phyloP scores from a whole-genome alignment of 2,888 invertebrate genomes.

The Amphimallon solstitiale region DNA sequence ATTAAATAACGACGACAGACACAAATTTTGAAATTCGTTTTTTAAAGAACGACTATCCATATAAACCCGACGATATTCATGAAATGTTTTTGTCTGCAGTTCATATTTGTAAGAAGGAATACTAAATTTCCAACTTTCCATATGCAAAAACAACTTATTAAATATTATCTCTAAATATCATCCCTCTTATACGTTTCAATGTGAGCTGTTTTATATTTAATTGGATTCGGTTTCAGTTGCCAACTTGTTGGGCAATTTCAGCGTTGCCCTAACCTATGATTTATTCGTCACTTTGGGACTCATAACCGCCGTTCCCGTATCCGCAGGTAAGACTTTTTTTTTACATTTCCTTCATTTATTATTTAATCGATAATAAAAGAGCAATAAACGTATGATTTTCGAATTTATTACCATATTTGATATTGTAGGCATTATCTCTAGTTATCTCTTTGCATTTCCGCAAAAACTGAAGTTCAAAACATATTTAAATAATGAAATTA shows the following conservation, averaged over 20 bases:
- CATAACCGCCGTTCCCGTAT: constrained; percentile 93
- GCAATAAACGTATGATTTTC: not conserved
- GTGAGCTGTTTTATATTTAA: not conserved
- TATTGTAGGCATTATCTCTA: no score
- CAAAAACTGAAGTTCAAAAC: no score
- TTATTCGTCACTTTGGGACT: constrained; percentile 94
- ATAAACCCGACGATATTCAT: no score
- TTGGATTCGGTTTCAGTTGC: constrained; percentile 74
- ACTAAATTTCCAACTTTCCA: not conserved
- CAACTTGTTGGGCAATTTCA: constrained; percentile 93
- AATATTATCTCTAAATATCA: not conserved
- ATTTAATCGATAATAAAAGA: constrained; percentile 11
- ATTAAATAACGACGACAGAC: no score
- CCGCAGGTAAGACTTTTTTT: constrained; percentile 78
- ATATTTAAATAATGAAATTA: no score
- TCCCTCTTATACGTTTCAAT: not conserved
- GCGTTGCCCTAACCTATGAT: constrained; percentile 92
- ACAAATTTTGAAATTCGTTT: no score
- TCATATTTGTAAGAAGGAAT: not conserved
- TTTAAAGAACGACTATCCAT: no score
- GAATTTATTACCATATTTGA: no score
- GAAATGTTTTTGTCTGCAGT: no score
- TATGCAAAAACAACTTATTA: no score
- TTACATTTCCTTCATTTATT: constrained; percentile 14
- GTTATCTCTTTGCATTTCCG: no score